These are phyloP conservation scores for Peromyscus maniculatus DNA, from an alignment of 2,113 vertebrate genomes.

Conservation along the genomic window DNA sequence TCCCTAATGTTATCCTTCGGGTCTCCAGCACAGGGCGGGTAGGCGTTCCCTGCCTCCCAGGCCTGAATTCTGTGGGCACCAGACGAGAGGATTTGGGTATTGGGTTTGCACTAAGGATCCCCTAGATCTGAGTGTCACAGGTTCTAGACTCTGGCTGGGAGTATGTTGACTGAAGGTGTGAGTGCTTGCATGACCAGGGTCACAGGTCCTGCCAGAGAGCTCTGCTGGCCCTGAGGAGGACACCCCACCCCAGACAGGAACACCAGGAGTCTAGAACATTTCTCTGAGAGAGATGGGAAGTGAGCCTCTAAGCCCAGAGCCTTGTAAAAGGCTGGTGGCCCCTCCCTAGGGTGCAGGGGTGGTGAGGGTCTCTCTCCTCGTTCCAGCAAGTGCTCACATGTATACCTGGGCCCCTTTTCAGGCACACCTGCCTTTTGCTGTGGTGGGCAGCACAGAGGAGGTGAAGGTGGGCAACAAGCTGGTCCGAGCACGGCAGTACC, in stretches of 20 bases:
- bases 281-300: neutral
- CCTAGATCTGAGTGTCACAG: neutral
- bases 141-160: neutral
- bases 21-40: neutral
- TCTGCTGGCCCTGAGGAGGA: neutral
- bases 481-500: conserved; percentile 97
- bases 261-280: neutral
- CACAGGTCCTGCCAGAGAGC: neutral
- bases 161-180: neutral
- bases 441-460: conserved; percentile 97
- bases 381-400: neutral
- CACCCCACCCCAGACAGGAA: neutral
- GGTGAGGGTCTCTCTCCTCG: neutral
- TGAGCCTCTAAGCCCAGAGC: neutral
- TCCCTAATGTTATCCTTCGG: neutral
- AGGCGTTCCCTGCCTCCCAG: neutral
- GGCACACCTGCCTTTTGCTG: conserved; percentile 98
- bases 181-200: neutral
- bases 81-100: neutral
- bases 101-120: neutral
- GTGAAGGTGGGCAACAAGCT: conserved; percentile 99
- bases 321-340: neutral
- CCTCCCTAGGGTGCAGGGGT: neutral
- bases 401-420: conserved; percentile 80
- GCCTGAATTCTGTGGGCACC: neutral